phyloP scores from a whole-genome alignment of 2,113 vertebrate species.

The Polypterus bichir region DNA sequence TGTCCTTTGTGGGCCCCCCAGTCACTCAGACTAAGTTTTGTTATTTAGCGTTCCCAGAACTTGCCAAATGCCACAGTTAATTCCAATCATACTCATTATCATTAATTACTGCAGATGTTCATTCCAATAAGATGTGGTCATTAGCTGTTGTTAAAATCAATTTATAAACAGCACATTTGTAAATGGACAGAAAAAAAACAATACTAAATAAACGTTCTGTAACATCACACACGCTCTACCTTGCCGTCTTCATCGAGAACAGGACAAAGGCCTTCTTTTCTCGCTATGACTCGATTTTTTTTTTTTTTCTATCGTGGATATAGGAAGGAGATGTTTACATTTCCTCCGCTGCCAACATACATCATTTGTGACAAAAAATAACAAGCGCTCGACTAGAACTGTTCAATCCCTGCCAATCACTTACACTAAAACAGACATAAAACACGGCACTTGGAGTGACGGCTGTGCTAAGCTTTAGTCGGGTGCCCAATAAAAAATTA shows the following conservation, averaged over 20 bases:
- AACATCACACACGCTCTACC: constrained; percentile 25
- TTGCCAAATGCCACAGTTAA: constrained; percentile 34
- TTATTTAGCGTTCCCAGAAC: no score
- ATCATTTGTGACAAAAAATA: constrained; percentile 71
- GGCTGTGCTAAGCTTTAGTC: no score
- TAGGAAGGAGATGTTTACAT: constrained; percentile 67
- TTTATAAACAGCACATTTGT: constrained; percentile 33
- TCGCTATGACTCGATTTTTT: no score
- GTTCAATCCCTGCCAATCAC: constrained; percentile 76
- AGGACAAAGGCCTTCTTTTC: constrained; percentile 41
- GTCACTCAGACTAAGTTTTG: no score
- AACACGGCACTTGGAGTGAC: constrained; percentile 48
- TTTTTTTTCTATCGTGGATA: no score
- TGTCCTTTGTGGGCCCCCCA: no score
- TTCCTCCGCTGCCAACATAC: constrained; percentile 65
- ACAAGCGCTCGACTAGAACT: constrained; percentile 58
- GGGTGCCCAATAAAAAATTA: no score
- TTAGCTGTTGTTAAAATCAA: constrained; percentile 39
- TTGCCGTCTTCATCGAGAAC: constrained; percentile 31
- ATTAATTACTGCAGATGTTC: constrained; percentile 25
- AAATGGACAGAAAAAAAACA: constrained; percentile 15
- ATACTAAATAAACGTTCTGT: constrained; percentile 21
- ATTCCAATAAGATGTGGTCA: constrained; percentile 23
- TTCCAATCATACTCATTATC: constrained; percentile 24
- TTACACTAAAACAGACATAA: constrained; percentile 56